Conservation (phyloP, 2,888 invertebrate genomes). For the Cataglyphis altisquamis region DNA sequence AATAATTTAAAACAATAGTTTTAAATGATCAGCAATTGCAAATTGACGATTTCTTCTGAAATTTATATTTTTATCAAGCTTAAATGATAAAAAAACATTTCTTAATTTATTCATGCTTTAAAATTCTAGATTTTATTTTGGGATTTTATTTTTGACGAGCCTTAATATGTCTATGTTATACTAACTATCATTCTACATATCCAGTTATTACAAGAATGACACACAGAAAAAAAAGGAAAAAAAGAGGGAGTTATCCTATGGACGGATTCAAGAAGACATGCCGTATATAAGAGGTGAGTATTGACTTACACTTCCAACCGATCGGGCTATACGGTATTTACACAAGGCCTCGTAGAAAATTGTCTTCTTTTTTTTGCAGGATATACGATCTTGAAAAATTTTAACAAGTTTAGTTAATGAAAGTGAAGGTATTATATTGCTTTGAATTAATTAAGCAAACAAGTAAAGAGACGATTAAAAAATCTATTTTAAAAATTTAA, state of each 20-base stretch:
- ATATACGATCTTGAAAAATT: conserved; percentile 58
- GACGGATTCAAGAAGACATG: conserved; percentile 54
- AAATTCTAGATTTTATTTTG: neutral
- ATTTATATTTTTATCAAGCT: neutral
- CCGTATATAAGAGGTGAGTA: conserved; percentile 77
- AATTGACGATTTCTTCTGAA: neutral
- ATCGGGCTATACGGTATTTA: conserved; percentile 83
- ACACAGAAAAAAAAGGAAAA: neutral
- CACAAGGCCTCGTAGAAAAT: conserved; percentile 72
- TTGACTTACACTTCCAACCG: conserved; percentile 85
- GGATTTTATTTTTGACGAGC: neutral
- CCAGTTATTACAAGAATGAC: neutral
- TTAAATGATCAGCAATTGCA: neutral
- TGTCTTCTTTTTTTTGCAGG: conserved; percentile 32
- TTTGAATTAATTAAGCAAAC: neutral
- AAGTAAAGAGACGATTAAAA: neutral
- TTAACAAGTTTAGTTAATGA: conserved; percentile 11
- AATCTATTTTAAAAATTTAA: neutral
- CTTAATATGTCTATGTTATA: neutral
- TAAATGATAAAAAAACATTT: neutral
- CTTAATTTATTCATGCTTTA: neutral
- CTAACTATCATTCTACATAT: neutral
- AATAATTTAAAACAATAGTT: too few species aligned
- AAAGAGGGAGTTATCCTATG: conserved; percentile 16
- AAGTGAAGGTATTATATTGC: neutral